Percentiles rank a stretch among this genome's conserved stretches.
Conservation (phyloP, 1,140 invertebrate species). For the Carcinoscorpius rotundicauda region DNA sequence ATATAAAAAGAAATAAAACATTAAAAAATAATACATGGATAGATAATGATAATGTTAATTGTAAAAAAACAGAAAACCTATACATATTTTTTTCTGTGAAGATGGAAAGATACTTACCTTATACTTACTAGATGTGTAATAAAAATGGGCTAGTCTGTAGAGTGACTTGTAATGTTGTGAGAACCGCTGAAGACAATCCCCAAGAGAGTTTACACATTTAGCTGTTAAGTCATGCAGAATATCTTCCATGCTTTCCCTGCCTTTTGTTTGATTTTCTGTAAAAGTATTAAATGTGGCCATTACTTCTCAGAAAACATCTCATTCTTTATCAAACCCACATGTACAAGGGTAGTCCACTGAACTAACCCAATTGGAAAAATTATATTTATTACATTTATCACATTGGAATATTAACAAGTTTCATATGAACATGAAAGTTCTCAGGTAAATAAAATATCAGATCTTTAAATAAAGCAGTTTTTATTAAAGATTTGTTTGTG, state of each 20-base stretch:
- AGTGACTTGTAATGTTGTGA: conserved; percentile 86
- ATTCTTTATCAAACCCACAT: not conserved
- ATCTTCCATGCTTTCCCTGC: conserved; percentile 4
- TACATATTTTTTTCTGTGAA: conserved; percentile 1
- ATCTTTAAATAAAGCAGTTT: too few species aligned
- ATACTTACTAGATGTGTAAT: conserved; percentile 50
- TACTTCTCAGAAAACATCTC: conserved; percentile 6
- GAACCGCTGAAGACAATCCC: conserved; percentile 70
- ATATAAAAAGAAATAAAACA: not conserved
- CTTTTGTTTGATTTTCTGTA: conserved; percentile 12
- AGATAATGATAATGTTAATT: not conserved
- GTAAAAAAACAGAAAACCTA: conserved; percentile 8
- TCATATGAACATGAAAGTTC: too few species aligned
- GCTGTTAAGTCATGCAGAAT: conserved; percentile 32
- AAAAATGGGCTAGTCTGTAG: conserved; percentile 73
- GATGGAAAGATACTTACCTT: conserved; percentile 27
- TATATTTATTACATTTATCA: too few species aligned
- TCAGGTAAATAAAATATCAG: too few species aligned
- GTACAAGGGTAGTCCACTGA: too few species aligned
- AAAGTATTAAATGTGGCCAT: conserved; percentile 26
- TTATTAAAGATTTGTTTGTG: too few species aligned
- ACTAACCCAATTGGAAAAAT: too few species aligned
- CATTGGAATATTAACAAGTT: too few species aligned
- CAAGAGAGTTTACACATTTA: conserved; percentile 58
- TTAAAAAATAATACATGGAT: not conserved